A percentile compares a stretch with the other conserved stretches of the same genome.
Conservation (phyloP, 2,888 invertebrate genomes). For the Latrodectus elegans region DNA sequence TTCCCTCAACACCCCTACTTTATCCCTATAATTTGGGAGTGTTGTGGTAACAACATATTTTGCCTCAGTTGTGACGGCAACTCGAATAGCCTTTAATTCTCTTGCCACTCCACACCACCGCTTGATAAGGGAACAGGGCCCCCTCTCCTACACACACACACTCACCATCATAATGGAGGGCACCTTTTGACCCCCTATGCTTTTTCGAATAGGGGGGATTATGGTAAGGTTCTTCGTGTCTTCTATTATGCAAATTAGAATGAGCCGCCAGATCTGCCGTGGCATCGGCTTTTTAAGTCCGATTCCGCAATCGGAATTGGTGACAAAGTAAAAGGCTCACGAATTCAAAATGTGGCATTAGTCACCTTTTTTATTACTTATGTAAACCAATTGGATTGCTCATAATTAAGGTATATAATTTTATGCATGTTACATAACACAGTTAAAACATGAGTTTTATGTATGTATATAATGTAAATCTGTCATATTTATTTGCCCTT, state of each 20-base stretch:
- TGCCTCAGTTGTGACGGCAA: conserved; percentile 55
- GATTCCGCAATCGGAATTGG: conserved; percentile 35
- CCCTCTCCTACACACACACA: neutral
- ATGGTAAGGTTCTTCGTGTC: conserved; percentile 12
- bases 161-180: conserved; percentile 46
- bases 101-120: conserved; percentile 4
- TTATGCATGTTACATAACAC: too few species aligned
- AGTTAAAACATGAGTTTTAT: too few species aligned
- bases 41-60: conserved; percentile 65
- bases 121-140: conserved; percentile 31
- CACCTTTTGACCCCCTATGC: conserved; percentile 37
- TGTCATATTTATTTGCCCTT: too few species aligned
- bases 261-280: neutral
- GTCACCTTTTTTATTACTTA: conserved; percentile 16
- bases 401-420: too few species aligned
- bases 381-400: too few species aligned
- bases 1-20: conserved; percentile 6
- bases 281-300: conserved; percentile 38
- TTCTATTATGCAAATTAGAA: conserved; percentile 57
- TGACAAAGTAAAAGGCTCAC: conserved; percentile 21
- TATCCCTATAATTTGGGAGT: conserved; percentile 30
- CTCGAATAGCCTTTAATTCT: conserved; percentile 58
- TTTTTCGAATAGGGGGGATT: conserved; percentile 15
- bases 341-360: conserved; percentile 19
- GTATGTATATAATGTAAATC: too few species aligned